Percentiles rank a stretch among this genome's conserved stretches.
Conservation (phyloP, 53 echinoderm and acorn worm genomes). For the Crossaster papposus region DNA sequence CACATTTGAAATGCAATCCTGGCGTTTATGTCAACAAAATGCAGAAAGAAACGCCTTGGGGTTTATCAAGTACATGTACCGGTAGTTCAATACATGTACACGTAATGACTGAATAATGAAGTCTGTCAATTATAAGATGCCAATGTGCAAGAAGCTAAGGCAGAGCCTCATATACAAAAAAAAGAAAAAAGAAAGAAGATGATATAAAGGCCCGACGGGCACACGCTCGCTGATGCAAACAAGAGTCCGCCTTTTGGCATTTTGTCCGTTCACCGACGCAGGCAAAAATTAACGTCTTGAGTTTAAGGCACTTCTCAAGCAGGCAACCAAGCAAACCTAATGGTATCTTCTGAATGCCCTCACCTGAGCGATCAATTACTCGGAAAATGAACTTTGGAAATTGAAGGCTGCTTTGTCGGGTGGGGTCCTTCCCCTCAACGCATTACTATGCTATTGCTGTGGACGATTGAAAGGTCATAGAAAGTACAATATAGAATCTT, state of each 20-base stretch:
- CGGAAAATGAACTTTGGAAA: conserved; percentile 49
- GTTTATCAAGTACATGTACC: neutral
- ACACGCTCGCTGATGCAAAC: neutral
- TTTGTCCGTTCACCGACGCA: neutral
- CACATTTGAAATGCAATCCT: too few species aligned
- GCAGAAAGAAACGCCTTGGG: too few species aligned
- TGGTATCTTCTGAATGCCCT: neutral
- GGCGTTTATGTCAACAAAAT: neutral
- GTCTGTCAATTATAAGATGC: neutral
- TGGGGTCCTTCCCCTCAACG: neutral
- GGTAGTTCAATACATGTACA: neutral
- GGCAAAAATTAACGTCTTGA: conserved; percentile 10
- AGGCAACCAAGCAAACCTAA: conserved; percentile 14
- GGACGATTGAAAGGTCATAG: neutral
- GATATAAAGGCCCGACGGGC: neutral
- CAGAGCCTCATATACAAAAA: neutral
- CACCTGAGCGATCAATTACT: conserved; percentile 46
- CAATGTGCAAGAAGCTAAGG: neutral
- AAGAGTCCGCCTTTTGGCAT: neutral
- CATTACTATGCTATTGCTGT: neutral
- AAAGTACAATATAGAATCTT: neutral
- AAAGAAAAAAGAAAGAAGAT: neutral
- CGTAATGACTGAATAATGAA: neutral
- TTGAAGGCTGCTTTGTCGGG: neutral
- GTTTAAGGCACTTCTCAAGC: conserved; percentile 28